Evolutionary conservation across 2,797 vertebrate genomes (phyloP).

Genomic region (Cossypha polioptera): DNA sequence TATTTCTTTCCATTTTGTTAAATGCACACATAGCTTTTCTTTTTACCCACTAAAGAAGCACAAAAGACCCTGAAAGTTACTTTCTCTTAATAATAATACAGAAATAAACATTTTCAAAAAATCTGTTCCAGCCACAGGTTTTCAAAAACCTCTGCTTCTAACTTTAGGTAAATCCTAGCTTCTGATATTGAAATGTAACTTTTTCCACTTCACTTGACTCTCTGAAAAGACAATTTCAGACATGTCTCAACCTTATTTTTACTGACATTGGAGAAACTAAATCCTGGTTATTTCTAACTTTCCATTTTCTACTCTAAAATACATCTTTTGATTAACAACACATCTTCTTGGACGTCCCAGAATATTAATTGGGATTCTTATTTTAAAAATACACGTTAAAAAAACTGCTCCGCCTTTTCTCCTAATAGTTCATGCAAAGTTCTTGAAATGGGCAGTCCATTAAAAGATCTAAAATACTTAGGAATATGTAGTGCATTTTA

Average conservation of each 20-base stretch:
- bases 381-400: background rate
- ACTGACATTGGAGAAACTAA: background rate
- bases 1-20: background rate
- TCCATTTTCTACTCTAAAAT: background rate
- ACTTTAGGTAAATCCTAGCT: background rate
- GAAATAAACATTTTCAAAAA: background rate
- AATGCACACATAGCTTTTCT: background rate
- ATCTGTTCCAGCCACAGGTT: background rate
- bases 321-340: background rate
- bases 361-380: background rate
- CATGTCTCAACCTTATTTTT: background rate
- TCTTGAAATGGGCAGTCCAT: background rate
- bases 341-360: background rate
- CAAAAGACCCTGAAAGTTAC: background rate
- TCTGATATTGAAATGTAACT: background rate
- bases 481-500: background rate
- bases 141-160: background rate
- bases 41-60: background rate
- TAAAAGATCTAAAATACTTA: background rate
- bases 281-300: background rate
- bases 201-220: background rate
- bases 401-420: background rate
- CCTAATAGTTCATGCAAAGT: background rate
- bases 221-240: background rate
- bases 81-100: background rate